Base-by-base conservation (phyloP, 1,140 invertebrate species). In the Drosophila tropicalis region DNA sequence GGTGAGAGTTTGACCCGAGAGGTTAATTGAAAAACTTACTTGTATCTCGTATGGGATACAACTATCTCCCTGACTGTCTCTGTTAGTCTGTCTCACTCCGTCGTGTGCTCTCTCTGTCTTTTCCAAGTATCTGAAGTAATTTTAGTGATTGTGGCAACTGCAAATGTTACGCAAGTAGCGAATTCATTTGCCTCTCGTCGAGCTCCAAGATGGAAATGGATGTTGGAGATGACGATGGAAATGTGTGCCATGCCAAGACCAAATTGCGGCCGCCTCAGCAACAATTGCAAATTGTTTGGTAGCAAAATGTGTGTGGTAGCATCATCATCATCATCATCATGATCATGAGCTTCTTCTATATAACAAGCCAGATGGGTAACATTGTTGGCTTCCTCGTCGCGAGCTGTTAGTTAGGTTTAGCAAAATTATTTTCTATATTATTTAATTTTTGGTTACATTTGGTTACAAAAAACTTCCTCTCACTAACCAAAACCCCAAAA, bases 251-350 rank as follows among this genome's bases (percentile, higher is more conserved):
- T 51, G 73, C 72, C 82, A 83, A 67, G 19, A 55, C 62, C 56
- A 67, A 85, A 85, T 86, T 85, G 82, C 75, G 79, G 75, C 71
- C 71, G 80, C 68, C 67, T 67, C 72, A 75, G 64, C 83, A 86
- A 82, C 83, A 86, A 87, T 86, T 72, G 84, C 83, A 86, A 82
- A 86, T 86, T 86, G 82, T 87, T 83, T 74, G 72, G 67, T 82
- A 85, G 67, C 81, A 85, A 76, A 82, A 29, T 77, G 72, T 76
- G 72, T 76, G 64, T 79, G 54, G 79, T 62, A 62, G 64, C 56
- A 55, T 72, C 61, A 62, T 32, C 66, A 25, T 64, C 41, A 58
- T 36, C 68, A 64, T 40, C 41, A 22, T n/a, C 13, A 34, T 41
- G 1, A 64, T 40, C 41, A 22, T 15, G 9, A 41, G 36, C 62